Conservation (phyloP, 2,888 invertebrate genomes). For the Dasypolia templi region DNA sequence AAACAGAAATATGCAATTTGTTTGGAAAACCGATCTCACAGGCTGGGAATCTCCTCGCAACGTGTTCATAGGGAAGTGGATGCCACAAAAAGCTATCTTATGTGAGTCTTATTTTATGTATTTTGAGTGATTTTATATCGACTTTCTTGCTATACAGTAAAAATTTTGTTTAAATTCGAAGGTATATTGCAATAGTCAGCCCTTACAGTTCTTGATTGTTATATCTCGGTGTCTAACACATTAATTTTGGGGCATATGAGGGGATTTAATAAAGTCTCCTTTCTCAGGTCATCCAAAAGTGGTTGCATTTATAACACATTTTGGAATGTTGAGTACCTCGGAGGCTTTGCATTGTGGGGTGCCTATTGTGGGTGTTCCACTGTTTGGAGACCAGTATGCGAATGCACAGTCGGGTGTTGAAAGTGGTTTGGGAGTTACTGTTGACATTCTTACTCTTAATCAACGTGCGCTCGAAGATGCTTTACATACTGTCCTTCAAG, state of each 20-base stretch:
- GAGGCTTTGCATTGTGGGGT: conserved; percentile 85
- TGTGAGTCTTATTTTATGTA: conserved; percentile 86
- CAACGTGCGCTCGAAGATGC: conserved; percentile 53
- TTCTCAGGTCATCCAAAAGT: conserved; percentile 87
- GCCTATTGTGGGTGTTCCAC: conserved; percentile 86
- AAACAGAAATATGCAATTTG: conserved; percentile 88
- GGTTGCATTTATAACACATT: conserved; percentile 87
- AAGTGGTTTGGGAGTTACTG: conserved; percentile 83
- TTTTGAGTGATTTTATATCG: not conserved
- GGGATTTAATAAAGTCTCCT: conserved; percentile 3
- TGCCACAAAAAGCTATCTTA: conserved; percentile 93
- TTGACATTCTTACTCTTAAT: conserved; percentile 72
- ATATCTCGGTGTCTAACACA: not conserved
- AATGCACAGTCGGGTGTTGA: conserved; percentile 85
- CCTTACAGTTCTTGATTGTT: not conserved
- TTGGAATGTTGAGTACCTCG: conserved; percentile 87
- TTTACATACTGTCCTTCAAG: conserved; percentile 59
- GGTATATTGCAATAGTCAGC: not conserved
- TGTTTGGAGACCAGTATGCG: conserved; percentile 88
- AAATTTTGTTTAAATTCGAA: not conserved
- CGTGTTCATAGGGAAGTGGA: conserved; percentile 92
- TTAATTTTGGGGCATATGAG: not conserved
- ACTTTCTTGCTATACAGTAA: not conserved
- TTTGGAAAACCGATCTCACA: conserved; percentile 94
- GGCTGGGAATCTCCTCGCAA: conserved; percentile 91